phyloP scores from a whole-genome alignment of 2,113 vertebrate species.

The Paramormyrops kingsleyae region DNA sequence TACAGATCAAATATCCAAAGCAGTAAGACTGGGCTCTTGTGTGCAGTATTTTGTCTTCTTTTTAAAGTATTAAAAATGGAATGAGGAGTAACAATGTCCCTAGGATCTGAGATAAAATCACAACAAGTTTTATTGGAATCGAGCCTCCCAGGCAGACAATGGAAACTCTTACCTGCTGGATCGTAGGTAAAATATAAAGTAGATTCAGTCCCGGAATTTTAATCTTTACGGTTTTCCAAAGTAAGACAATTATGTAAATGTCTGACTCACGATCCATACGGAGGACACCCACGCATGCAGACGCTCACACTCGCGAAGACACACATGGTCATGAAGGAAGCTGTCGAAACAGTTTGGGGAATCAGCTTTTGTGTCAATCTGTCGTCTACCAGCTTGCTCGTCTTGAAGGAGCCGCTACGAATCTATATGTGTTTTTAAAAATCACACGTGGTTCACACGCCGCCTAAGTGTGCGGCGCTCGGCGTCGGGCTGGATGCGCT shows the following conservation, averaged over 20 bases:
- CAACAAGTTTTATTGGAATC: not conserved
- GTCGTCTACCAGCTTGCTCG: slow-evolving; percentile 7
- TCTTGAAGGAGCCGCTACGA: slow-evolving; percentile 40
- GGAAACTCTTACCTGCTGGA: not conserved
- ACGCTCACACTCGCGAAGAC: slow-evolving; percentile 10
- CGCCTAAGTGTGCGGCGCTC: slow-evolving; percentile 51
- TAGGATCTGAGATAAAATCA: not conserved
- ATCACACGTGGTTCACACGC: slow-evolving; percentile 54
- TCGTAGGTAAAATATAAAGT: not conserved
- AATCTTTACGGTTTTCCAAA: not conserved
- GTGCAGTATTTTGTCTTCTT: not conserved
- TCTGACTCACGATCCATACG: not conserved
- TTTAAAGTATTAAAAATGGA: not conserved
- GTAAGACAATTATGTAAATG: slow-evolving; percentile 15
- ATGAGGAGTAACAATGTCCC: not conserved
- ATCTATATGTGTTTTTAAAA: slow-evolving; percentile 51
- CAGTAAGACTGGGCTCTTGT: not conserved
- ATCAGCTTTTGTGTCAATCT: slow-evolving; percentile 16
- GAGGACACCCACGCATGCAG: slow-evolving; percentile 16
- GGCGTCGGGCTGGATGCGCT: slow-evolving; percentile 58
- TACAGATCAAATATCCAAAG: not conserved
- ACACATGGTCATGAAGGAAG: slow-evolving; percentile 50
- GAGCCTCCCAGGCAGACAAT: not conserved
- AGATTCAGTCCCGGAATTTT: not conserved
- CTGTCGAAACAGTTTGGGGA: slow-evolving; percentile 44